Evolutionary conservation across 2,797 vertebrate genomes (phyloP).

Genomic region (Astyanax mexicanus): DNA sequence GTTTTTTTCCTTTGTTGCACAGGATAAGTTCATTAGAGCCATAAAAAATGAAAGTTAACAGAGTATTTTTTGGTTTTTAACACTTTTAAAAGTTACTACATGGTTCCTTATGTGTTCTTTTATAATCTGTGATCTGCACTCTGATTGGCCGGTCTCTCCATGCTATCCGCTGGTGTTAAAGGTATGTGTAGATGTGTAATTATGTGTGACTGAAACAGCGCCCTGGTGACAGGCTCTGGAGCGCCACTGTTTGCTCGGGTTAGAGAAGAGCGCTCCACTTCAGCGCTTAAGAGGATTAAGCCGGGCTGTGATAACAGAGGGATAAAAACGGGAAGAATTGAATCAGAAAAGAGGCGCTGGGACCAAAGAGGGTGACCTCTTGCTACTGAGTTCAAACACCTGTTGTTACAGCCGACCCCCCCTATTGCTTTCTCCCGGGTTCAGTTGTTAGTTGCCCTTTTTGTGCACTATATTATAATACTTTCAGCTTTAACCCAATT

Average conservation of each 20-base stretch:
- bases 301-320: slow-evolving; percentile 74
- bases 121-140: no score
- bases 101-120: no score
- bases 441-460: slow-evolving; percentile 17
- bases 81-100: no score
- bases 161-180: slow-evolving; percentile 43
- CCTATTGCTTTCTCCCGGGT: slow-evolving; percentile 6
- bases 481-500: no score
- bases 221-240: slow-evolving; percentile 60
- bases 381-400: slow-evolving; percentile 75
- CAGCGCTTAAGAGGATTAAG: slow-evolving; percentile 80
- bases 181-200: slow-evolving; percentile 60
- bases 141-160: no score
- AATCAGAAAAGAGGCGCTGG: slow-evolving; percentile 72
- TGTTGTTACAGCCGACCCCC: slow-evolving; percentile 70
- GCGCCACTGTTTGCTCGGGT: slow-evolving; percentile 52
- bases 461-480: neutral
- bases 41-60: no score
- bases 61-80: no score
- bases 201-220: slow-evolving; percentile 59
- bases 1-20: no score
- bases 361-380: slow-evolving; percentile 74
- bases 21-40: no score
- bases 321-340: slow-evolving; percentile 75
- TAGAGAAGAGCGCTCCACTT: slow-evolving; percentile 70